These are phyloP conservation scores for Lepidocyrtinus sp. DNA, from an alignment of 2,888 invertebrate genomes.

Conservation along the genomic window DNA sequence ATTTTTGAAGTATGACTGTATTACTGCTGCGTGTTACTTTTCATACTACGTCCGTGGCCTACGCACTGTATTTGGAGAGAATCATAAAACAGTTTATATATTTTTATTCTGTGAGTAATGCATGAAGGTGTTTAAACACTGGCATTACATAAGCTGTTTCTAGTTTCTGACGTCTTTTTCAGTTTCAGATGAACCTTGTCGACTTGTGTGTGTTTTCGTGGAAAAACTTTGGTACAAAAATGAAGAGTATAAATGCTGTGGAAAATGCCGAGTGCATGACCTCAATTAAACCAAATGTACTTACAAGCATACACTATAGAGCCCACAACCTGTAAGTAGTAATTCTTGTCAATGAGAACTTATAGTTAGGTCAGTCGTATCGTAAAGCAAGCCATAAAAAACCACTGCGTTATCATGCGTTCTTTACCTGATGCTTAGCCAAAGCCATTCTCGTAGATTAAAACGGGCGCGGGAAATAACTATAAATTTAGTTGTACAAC, in stretches of 20 bases:
- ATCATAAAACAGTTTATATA: too few species aligned
- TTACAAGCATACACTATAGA: not conserved
- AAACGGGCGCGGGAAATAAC: not conserved
- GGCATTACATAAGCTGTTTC: too few species aligned
- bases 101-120: too few species aligned
- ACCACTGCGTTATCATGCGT: not conserved
- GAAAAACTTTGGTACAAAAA: not conserved
- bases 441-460: not conserved
- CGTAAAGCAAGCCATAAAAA: not conserved
- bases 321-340: not conserved
- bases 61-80: too few species aligned
- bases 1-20: too few species aligned
- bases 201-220: too few species aligned
- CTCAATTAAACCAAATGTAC: not conserved
- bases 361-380: not conserved
- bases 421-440: not conserved
- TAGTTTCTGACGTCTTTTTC: too few species aligned
- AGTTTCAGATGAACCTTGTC: too few species aligned
- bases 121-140: too few species aligned
- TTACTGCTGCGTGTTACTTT: too few species aligned
- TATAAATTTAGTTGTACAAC: not conserved
- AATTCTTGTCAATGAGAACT: not conserved
- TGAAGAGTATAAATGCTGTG: not conserved
- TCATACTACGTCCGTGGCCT: too few species aligned
- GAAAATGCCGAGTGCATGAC: constrained; percentile 2